Conservation (phyloP, 2,888 invertebrate species). For the Eutolmus rufibarbis region DNA sequence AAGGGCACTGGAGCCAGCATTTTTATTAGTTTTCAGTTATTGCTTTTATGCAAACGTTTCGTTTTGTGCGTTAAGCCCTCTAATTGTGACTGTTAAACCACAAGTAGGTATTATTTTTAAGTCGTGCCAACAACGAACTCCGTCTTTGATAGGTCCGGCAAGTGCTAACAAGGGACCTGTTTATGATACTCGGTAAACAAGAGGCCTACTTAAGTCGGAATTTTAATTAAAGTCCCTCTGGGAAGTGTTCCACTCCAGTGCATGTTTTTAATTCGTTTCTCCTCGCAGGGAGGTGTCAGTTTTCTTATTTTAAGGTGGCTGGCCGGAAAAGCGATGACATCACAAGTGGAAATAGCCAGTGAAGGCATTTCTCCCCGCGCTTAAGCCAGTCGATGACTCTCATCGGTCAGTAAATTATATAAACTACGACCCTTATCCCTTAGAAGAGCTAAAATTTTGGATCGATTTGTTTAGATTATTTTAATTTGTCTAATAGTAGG, state of each 20-base stretch:
- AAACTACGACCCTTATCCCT: background rate
- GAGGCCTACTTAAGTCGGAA: background rate
- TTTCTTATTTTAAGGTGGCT: background rate
- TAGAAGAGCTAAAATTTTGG: background rate
- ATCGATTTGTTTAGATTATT: background rate
- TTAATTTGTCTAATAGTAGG: background rate
- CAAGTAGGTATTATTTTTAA: background rate
- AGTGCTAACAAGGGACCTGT: background rate
- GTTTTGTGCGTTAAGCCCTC: background rate
- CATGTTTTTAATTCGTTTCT: background rate
- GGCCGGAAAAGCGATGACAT: background rate
- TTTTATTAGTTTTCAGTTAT: background rate
- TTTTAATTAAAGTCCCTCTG: background rate
- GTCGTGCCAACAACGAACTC: background rate
- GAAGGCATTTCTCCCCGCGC: background rate
- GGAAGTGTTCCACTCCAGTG: background rate
- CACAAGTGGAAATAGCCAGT: background rate
- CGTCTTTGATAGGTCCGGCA: background rate
- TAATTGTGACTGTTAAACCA: background rate
- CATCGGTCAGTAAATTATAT: background rate
- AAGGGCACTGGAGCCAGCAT: too few relatives aligned
- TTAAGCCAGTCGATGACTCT: background rate
- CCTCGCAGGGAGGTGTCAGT: background rate
- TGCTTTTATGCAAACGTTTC: background rate
- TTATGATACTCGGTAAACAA: background rate